These are phyloP conservation scores for Apodemia hepburni DNA, from an alignment of 2,888 invertebrate genomes.

Conservation along the genomic window DNA sequence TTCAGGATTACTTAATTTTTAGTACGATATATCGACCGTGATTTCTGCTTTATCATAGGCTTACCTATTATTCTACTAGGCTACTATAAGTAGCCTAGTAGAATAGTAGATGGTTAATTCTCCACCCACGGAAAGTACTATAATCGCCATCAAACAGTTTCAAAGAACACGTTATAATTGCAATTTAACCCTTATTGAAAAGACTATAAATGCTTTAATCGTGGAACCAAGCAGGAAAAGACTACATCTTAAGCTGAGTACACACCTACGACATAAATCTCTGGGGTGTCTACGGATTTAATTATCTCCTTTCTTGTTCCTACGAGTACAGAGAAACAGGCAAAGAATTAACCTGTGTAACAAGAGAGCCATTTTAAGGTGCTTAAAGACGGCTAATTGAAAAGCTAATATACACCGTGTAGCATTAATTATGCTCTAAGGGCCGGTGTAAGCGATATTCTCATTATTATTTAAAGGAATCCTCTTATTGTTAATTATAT, in stretches of 20 bases:
- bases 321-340: constrained; percentile 32
- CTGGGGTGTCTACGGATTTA: constrained; percentile 54
- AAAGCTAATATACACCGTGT: constrained; percentile 74
- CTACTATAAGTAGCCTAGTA: no score
- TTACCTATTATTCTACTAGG: no score
- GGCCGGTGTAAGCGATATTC: constrained; percentile 55
- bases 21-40: no score
- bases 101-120: no score
- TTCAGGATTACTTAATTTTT: no score
- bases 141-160: background rate
- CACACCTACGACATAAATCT: constrained; percentile 44
- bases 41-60: no score
- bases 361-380: constrained; percentile 61
- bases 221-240: constrained; percentile 8
- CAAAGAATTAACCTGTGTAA: constrained; percentile 36
- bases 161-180: background rate
- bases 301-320: constrained; percentile 56
- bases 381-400: constrained; percentile 74
- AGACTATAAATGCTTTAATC: background rate
- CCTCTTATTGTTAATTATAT: constrained; percentile 19
- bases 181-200: background rate
- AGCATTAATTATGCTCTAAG: constrained; percentile 73
- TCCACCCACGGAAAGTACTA: no score
- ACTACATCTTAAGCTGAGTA: constrained; percentile 16
- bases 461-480: constrained; percentile 48